These are phyloP conservation scores for Phenganax marumi DNA, from an alignment of 92 coral and sea anemone species.

Conservation along the genomic window DNA sequence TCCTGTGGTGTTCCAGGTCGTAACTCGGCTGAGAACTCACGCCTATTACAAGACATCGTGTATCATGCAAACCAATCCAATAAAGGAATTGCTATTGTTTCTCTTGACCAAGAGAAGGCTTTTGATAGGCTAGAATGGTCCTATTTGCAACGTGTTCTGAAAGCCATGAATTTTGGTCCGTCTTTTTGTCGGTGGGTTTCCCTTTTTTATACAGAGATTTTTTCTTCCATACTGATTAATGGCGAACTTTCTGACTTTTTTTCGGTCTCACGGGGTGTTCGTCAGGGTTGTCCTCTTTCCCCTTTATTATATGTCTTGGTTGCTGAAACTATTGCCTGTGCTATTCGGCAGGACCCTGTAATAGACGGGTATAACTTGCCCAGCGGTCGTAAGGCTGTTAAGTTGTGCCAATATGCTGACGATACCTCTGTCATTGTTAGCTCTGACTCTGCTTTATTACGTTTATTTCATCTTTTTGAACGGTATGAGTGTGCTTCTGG, in stretches of 20 bases:
- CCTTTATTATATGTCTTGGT: too few species aligned
- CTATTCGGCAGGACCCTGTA: too few species aligned
- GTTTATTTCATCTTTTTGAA: slow-evolving; percentile 32
- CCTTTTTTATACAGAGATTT: slow-evolving; percentile 33
- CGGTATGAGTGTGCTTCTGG: slow-evolving; percentile 57
- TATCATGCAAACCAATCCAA: slow-evolving; percentile 12
- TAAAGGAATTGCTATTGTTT: too few species aligned
- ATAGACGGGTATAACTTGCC: slow-evolving; percentile 42
- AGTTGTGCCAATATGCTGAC: too few species aligned
- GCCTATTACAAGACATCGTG: slow-evolving; percentile 41
- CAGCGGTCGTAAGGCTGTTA: not conserved
- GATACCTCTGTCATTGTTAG: slow-evolving; percentile 46
- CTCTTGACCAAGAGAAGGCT: slow-evolving; percentile 51
- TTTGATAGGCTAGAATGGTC: slow-evolving; percentile 66
- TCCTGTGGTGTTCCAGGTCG: too few species aligned
- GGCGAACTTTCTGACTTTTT: too few species aligned
- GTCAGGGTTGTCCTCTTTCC: too few species aligned
- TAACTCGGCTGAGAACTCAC: too few species aligned
- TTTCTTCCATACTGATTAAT: slow-evolving; percentile 51
- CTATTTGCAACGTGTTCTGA: slow-evolving; percentile 30
- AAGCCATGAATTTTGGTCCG: slow-evolving; percentile 52
- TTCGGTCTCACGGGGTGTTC: too few species aligned
- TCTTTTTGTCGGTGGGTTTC: slow-evolving; percentile 53
- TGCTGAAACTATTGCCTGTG: too few species aligned
- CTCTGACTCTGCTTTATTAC: slow-evolving; percentile 42